phyloP scores from a whole-genome alignment of 1,140 invertebrate species.

The Amphibalanus amphitrite region DNA sequence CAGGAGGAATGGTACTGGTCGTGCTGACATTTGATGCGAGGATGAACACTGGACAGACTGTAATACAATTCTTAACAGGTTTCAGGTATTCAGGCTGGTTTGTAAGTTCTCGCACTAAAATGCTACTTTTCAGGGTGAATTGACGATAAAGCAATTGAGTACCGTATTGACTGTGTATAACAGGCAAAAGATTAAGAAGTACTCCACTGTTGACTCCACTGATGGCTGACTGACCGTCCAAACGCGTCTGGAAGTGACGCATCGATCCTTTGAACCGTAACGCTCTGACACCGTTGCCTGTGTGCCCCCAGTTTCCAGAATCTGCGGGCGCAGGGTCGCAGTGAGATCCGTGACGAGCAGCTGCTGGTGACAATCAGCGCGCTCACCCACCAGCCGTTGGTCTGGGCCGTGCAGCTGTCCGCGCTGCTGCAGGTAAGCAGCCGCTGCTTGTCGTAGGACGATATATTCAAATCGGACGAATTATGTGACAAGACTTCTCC shows the following conservation, averaged over 20 bases:
- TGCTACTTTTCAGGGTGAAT: no score
- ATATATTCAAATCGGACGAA: no score
- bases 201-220: not conserved
- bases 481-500: no score
- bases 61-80: no score
- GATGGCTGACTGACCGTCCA: not conserved
- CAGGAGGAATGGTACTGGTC: no score
- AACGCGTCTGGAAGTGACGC: not conserved
- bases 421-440: slow-evolving; percentile 12
- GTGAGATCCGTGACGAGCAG: not conserved
- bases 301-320: not conserved
- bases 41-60: no score
- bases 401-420: slow-evolving; percentile 16
- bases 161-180: not conserved
- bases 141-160: no score
- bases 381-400: slow-evolving; percentile 10
- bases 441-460: not conserved
- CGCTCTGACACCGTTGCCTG: not conserved
- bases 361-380: not conserved
- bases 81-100: no score
- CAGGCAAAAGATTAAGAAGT: not conserved
- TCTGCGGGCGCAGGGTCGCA: not conserved
- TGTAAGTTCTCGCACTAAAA: no score
- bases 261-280: not conserved
- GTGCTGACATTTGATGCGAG: no score